Percentiles rank a stretch among this genome's conserved stretches.
phyloP scores from a whole-genome alignment of 2,113 vertebrate genomes.

The Cyanoliseus patagonus region DNA sequence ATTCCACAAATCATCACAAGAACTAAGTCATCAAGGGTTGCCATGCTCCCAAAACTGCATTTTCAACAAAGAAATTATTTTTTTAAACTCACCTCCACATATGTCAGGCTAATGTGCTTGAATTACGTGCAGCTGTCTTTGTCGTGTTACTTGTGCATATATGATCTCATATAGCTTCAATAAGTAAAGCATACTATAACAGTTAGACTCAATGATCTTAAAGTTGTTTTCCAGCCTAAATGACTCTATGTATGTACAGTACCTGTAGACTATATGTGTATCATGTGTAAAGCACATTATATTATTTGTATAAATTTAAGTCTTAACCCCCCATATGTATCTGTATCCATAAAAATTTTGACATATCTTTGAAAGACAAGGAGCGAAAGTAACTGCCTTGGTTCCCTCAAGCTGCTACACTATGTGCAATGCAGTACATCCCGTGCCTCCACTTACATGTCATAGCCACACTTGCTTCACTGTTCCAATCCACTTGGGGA shows the following conservation, averaged over 20 bases:
- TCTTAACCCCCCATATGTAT: accelerated
- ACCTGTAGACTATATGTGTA: not conserved
- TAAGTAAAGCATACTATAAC: not conserved
- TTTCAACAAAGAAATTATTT: not conserved
- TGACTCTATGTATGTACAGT: not conserved
- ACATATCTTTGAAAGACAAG: not conserved
- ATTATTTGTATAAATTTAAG: not conserved
- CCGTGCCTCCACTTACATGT: not conserved
- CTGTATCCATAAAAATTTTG: not conserved
- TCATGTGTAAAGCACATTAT: not conserved
- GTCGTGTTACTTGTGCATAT: not conserved
- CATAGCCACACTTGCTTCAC: not conserved
- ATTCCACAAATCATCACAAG: not conserved
- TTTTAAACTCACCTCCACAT: not conserved
- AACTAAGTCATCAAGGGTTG: not conserved
- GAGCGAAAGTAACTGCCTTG: not conserved
- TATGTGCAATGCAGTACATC: too few species aligned
- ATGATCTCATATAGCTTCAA: not conserved
- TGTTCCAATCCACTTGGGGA: not conserved
- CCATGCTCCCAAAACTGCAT: not conserved
- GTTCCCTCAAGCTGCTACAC: not conserved
- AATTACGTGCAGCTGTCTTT: not conserved
- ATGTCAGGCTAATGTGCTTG: not conserved
- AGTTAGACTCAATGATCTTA: not conserved
- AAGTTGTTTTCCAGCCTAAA: not conserved